Percentiles rank a stretch among this genome's conserved stretches.
These are phyloP conservation scores for Drosophila nr. perissopoda DNA, from an alignment of 2,888 invertebrate species.

Conservation along the genomic window DNA sequence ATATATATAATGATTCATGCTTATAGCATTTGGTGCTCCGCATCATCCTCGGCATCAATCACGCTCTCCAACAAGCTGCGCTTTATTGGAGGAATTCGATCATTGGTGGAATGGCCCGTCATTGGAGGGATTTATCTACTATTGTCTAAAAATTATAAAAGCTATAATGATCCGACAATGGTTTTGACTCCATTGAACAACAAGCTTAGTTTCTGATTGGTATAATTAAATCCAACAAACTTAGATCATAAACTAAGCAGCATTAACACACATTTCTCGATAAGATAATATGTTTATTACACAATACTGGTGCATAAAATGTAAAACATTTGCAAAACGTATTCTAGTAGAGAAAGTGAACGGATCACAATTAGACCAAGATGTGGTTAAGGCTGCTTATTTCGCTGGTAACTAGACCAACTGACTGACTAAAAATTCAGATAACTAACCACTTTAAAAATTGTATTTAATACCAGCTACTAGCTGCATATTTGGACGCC, in stretches of 20 bases:
- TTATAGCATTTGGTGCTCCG: too few species aligned
- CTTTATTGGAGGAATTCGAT: too few species aligned
- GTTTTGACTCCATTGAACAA: neutral
- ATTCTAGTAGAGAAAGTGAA: constrained; percentile 30
- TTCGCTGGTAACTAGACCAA: constrained; percentile 51
- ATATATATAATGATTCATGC: too few species aligned
- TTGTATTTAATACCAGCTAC: constrained; percentile 30
- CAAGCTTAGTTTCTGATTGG: neutral
- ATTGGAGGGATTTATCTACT: neutral
- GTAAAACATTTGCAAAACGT: neutral
- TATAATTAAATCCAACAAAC: neutral
- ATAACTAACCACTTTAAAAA: neutral
- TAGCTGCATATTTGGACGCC: constrained; percentile 38
- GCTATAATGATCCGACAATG: neutral
- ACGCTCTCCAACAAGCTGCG: too few species aligned
- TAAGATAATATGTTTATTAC: constrained; percentile 26
- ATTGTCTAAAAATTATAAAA: neutral
- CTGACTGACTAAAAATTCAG: neutral
- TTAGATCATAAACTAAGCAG: constrained; percentile 2
- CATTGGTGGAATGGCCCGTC: too few species aligned
- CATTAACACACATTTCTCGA: constrained; percentile 5
- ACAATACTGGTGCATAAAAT: constrained; percentile 28
- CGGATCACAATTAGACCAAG: constrained; percentile 1
- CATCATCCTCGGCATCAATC: too few species aligned
- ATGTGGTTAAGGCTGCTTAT: constrained; percentile 51